phyloP scores from a whole-genome alignment of 2,113 vertebrate species.

The Semnornis frantzii region DNA sequence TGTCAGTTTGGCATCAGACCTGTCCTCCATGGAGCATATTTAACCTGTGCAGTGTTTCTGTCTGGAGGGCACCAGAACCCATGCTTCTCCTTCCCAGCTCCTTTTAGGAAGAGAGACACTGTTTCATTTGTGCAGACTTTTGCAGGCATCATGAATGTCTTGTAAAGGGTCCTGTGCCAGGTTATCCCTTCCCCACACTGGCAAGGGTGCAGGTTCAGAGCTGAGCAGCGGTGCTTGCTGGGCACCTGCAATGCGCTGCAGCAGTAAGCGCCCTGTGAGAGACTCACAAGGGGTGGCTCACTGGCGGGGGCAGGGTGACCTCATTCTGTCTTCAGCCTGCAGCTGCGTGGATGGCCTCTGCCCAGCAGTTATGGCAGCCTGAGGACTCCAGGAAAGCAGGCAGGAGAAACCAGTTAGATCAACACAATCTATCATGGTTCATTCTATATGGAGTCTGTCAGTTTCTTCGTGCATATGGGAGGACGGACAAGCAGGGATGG shows the following conservation, averaged over 20 bases:
- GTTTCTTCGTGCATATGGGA: neutral
- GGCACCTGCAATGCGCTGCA: neutral
- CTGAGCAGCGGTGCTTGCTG: neutral
- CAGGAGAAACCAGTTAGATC: neutral
- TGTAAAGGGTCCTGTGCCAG: neutral
- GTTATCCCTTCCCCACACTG: neutral
- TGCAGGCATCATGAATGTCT: fast-evolving
- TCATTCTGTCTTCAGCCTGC: slow-evolving; percentile 43
- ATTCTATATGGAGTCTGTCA: fast-evolving
- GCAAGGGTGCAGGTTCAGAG: neutral
- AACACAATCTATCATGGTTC: fast-evolving
- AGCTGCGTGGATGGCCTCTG: neutral
- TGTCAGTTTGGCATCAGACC: no score
- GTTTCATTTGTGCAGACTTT: neutral
- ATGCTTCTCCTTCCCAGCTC: neutral
- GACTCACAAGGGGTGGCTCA: neutral
- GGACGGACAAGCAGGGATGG: neutral
- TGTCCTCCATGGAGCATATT: no score
- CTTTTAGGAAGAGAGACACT: neutral
- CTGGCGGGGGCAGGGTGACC: slow-evolving; percentile 47
- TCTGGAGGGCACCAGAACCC: no score
- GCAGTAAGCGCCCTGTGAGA: neutral
- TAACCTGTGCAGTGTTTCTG: no score
- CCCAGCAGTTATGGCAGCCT: neutral
- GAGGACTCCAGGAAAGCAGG: neutral